Base-by-base conservation (phyloP, 2,113 vertebrate genomes). In the Panthera leo region DNA sequence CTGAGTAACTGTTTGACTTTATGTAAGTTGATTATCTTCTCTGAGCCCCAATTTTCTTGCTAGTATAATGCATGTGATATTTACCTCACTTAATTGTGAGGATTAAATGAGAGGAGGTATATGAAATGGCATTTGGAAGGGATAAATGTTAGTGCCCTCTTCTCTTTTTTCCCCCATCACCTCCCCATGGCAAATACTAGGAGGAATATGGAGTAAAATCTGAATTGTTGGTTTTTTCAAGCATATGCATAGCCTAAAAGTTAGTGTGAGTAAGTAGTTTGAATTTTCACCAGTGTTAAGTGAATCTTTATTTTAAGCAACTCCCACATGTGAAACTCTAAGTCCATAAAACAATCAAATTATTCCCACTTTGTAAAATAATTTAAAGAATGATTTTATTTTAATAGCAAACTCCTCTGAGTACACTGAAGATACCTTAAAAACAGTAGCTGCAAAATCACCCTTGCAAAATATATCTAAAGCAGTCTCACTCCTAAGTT, bases 321-420 rank as follows among this genome's bases (percentile, higher is more conserved):
- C 45, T 95, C 3, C 27, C 5, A 34, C 39, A 83, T 68, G 16
- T 48, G 51, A 96, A 97, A 93, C 82, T 31, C 21, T 21, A 91
- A 53, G 29, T 36, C 93, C 76, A 61, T 78, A 79, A 92, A 95
- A 71, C 0, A 48, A 42, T 90, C 93, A 78, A 80, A 31, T 94
- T 84, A 79, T 36, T 80, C 19, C 21, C 34, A 31, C 67, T 85
- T 86, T 75, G 55, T 89, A 88, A 96, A 94, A 86, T 95, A 71
- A 94, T 89, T 65, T 75, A 83, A 65, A 53, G 36, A 85, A 36
- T n/a, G 9, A 58, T 45, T 85, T 97, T 93, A 53, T 84, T 70
- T 87, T 67, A 67, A 63, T 58, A 78, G 51, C 42, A 84, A 21
- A 51, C 42, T 93, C 25, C 19, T 21, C 25, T 19, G 11, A 51